Conservation (phyloP, 2,888 invertebrate species). For the Xylota sylvarum region DNA sequence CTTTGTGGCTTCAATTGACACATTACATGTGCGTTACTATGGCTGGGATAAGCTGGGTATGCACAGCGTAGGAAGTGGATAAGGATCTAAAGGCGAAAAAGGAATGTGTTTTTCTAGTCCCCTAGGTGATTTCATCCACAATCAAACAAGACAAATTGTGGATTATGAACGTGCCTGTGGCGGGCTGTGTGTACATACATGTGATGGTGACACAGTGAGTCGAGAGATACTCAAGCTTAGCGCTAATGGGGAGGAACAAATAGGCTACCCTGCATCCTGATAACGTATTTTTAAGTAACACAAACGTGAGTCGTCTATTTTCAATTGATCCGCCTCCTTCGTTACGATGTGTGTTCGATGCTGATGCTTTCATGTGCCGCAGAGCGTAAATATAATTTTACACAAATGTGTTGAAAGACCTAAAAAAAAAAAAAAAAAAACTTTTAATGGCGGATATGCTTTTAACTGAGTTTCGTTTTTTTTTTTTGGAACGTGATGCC, state of each 20-base stretch:
- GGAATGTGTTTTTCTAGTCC: slow-evolving; percentile 9
- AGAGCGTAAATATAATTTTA: slow-evolving; percentile 35
- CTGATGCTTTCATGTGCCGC: slow-evolving; percentile 9
- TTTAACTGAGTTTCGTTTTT: not conserved
- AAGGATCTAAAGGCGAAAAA: not conserved
- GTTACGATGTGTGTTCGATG: slow-evolving; percentile 8
- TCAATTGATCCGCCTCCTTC: slow-evolving; percentile 2
- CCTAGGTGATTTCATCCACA: slow-evolving; percentile 36
- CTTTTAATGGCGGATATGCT: not conserved
- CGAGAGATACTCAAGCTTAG: slow-evolving; percentile 22
- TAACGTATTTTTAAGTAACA: slow-evolving; percentile 19
- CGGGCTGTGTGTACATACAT: not conserved
- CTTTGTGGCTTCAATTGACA: slow-evolving; percentile 63
- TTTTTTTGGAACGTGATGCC: not conserved
- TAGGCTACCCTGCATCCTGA: slow-evolving; percentile 15
- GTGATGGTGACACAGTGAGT: not conserved
- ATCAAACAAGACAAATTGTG: slow-evolving; percentile 62
- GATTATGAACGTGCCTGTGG: slow-evolving; percentile 27
- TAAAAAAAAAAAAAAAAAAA: not conserved
- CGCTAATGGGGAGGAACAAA: slow-evolving; percentile 56
- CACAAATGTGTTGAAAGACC: not conserved
- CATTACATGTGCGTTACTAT: slow-evolving; percentile 55
- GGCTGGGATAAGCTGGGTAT: slow-evolving; percentile 14
- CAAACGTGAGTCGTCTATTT: slow-evolving; percentile 51
- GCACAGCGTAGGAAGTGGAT: not conserved